Percentiles rank a stretch among this genome's conserved stretches.
phyloP scores from a whole-genome alignment of 2,797 vertebrate genomes.

The Otolemur crassicaudatus region DNA sequence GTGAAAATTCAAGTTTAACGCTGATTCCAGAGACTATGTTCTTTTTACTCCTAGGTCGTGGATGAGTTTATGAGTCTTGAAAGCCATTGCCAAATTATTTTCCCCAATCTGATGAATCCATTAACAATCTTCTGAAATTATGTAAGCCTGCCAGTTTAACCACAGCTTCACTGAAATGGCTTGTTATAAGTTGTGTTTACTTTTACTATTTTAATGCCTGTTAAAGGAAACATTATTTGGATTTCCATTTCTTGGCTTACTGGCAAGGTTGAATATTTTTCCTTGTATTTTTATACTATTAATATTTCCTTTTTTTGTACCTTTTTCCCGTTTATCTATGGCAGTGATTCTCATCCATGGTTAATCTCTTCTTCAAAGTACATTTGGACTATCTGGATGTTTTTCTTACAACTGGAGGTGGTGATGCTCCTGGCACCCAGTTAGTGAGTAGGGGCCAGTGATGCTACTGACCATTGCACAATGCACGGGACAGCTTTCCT shows the following conservation, averaged over 20 bases:
- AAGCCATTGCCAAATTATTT: neutral
- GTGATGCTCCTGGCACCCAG: neutral
- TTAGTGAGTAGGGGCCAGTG: neutral
- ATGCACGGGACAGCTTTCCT: neutral
- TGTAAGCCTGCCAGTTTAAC: neutral
- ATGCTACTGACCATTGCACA: neutral
- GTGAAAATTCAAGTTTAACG: neutral
- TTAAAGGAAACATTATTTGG: conserved; percentile 37
- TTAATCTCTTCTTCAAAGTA: neutral
- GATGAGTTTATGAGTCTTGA: conserved; percentile 3
- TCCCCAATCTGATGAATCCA: neutral
- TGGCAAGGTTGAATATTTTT: conserved; percentile 22
- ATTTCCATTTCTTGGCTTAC: conserved; percentile 50
- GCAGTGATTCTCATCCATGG: neutral
- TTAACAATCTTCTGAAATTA: neutral
- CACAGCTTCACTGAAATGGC: neutral
- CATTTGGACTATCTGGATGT: neutral
- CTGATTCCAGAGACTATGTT: neutral
- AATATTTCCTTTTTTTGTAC: conserved; percentile 31
- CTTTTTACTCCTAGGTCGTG: neutral
- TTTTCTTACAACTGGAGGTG: neutral
- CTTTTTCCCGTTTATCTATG: conserved; percentile 12
- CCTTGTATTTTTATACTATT: conserved; percentile 5
- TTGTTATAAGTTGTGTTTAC: neutral
- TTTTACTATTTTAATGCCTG: conserved; percentile 49